Conservation (phyloP, 2,113 vertebrate species). For the Python bivittatus region DNA sequence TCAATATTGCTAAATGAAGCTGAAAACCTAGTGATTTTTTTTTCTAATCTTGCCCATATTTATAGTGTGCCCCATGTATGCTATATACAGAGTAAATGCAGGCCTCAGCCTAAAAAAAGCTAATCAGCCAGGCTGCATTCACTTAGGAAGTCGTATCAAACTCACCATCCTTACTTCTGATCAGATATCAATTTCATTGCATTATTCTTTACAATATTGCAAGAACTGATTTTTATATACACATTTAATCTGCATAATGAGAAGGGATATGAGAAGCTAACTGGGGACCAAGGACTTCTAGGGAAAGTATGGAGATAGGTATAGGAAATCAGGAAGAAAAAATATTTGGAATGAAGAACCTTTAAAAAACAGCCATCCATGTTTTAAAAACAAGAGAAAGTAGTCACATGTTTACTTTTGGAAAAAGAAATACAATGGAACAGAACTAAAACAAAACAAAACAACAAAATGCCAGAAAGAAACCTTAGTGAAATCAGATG, state of each 20-base stretch:
- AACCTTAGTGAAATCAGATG: constrained; percentile 95
- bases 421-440: neutral
- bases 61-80: neutral
- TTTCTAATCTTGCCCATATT: neutral
- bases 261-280: neutral
- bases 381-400: constrained; percentile 35
- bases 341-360: neutral
- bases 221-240: neutral
- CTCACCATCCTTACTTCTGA: neutral
- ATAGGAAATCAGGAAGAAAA: neutral
- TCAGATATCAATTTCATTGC: neutral
- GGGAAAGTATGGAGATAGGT: neutral
- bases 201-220: neutral
- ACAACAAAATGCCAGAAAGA: constrained; percentile 18
- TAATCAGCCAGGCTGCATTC: neutral
- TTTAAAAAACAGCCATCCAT: neutral
- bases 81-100: neutral
- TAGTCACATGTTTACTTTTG: neutral
- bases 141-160: neutral
- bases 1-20: neutral
- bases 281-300: neutral
- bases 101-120: neutral
- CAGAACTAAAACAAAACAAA: neutral
- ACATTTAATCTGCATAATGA: neutral
- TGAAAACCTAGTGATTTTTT: neutral